Percentiles rank a stretch among this genome's conserved stretches.
phyloP scores from a whole-genome alignment of 2,797 vertebrate species.

The Sebastes itinus region DNA sequence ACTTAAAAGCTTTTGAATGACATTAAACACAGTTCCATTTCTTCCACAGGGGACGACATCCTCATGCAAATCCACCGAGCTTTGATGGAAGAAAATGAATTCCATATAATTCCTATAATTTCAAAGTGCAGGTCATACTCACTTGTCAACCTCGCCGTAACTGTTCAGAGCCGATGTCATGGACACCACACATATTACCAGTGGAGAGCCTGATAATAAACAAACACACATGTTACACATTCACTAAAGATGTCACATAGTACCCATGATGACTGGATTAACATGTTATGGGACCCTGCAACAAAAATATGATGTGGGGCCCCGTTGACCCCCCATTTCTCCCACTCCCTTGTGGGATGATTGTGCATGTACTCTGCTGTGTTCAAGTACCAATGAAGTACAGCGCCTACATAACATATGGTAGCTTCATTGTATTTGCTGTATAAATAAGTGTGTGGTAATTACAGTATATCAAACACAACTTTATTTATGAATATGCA shows the following conservation, averaged over 20 bases:
- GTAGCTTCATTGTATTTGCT: neutral
- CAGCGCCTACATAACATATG: neutral
- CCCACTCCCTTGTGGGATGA: neutral
- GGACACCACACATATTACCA: conserved; percentile 90
- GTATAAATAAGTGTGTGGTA: neutral
- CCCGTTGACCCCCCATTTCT: neutral
- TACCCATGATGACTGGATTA: neutral
- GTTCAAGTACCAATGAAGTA: neutral
- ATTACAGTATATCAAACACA: neutral
- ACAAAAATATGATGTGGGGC: neutral
- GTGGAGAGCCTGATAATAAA: conserved; percentile 84
- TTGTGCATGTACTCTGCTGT: neutral
- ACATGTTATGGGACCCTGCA: neutral
- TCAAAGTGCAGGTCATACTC: conserved; percentile 67
- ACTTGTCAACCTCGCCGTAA: conserved; percentile 91
- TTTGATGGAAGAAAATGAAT: conserved; percentile 5
- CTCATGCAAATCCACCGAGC: conserved; percentile 13
- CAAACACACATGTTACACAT: conserved; percentile 28
- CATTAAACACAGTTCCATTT: conserved; percentile 20
- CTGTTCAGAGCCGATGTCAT: conserved; percentile 85
- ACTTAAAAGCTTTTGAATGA: conserved; percentile 19
- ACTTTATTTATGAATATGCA: neutral
- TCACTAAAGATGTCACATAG: neutral
- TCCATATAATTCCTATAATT: neutral
- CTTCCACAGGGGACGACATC: conserved; percentile 45